These are phyloP conservation scores for Xanthia togata DNA, from an alignment of 2,888 invertebrate species.

Conservation along the genomic window DNA sequence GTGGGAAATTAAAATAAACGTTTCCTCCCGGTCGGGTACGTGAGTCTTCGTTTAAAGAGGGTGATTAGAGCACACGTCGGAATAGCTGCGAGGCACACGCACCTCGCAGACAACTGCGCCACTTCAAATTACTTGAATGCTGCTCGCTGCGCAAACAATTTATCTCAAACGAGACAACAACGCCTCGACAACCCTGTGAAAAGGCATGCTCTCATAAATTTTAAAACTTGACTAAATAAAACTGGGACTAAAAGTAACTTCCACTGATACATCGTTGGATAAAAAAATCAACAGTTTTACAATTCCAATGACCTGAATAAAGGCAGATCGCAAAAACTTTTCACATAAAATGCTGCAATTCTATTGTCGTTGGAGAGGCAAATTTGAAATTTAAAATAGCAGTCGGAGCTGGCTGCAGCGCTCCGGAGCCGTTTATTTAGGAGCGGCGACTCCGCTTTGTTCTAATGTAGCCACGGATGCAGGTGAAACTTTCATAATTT, in stretches of 20 bases:
- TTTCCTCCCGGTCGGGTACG: slow-evolving; percentile 78
- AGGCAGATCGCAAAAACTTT: slow-evolving; percentile 78
- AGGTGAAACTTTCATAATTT: slow-evolving; percentile 81
- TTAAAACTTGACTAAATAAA: slow-evolving; percentile 47
- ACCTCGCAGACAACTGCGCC: slow-evolving; percentile 72
- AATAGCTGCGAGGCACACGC: slow-evolving; percentile 80
- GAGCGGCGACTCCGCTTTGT: slow-evolving; percentile 74
- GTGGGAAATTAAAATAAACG: slow-evolving; percentile 87
- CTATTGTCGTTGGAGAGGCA: slow-evolving; percentile 82
- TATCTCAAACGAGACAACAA: slow-evolving; percentile 64
- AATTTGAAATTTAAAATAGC: slow-evolving; percentile 88
- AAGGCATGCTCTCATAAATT: slow-evolving; percentile 38
- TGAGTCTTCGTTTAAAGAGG: slow-evolving; percentile 84
- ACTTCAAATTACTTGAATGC: slow-evolving; percentile 64
- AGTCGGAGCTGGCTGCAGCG: slow-evolving; percentile 76
- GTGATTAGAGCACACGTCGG: slow-evolving; percentile 83
- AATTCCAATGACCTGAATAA: slow-evolving; percentile 77
- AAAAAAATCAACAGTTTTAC: slow-evolving; percentile 69
- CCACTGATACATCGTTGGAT: slow-evolving; percentile 54
- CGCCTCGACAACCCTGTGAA: slow-evolving; percentile 35
- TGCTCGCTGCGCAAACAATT: slow-evolving; percentile 66
- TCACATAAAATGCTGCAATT: slow-evolving; percentile 81
- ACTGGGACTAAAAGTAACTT: slow-evolving; percentile 45
- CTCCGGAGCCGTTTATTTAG: slow-evolving; percentile 79
- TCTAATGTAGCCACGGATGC: slow-evolving; percentile 79